Evolutionary conservation across 30 jellyfish, hydroid and myxozoan genomes (phyloP), one percentile per base, ranked within the genome.

Genomic region (Clytia hemisphaerica): DNA sequence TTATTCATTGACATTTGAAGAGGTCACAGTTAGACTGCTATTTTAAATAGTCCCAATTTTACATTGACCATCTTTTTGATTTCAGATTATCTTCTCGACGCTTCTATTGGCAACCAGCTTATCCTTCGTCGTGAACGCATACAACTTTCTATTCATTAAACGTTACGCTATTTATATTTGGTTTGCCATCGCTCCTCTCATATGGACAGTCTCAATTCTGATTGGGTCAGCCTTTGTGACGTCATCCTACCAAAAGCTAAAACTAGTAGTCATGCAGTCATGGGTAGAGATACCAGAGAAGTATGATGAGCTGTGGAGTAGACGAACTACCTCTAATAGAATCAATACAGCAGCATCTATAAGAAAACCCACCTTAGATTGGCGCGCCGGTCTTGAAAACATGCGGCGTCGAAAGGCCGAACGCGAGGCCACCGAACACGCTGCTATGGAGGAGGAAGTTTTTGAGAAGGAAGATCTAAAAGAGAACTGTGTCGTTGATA

Each of bases 241-340:
- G 62, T 37, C 49, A 57, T 21, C 82, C 19, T 53, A 71, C 60
- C 75, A 58, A 6, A 47, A 71, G 15, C 37, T 34, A 21, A 71
- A 71, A 71, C 33, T 34, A 29, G 37, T 37, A 5, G 82, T 74
- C 27, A 58, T 74, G 10, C 87, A 74, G 26, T 75, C 87, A 3
- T 74, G 87, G 87, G 87, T 74, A 6, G 87, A 74, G 33, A 74
- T 74, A 7, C 81, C 81, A 1, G 87, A 74, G 33, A 37, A 49
- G 37, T 74, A 74, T 32, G 87, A 58, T 45, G 82, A 74, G 45
- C 37, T 74, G 6, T 74, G 87, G 87, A 45, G 49, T n/a, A 34
- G 81, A 29, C 50, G 46, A 6, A 25, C 27, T 26, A 26, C 33
- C 6, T 21, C 33, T 22, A 57, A 57, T 5, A 31, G 30, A n/a